Conservation (phyloP, 2,888 invertebrate species). For the Andrena dorsata region DNA sequence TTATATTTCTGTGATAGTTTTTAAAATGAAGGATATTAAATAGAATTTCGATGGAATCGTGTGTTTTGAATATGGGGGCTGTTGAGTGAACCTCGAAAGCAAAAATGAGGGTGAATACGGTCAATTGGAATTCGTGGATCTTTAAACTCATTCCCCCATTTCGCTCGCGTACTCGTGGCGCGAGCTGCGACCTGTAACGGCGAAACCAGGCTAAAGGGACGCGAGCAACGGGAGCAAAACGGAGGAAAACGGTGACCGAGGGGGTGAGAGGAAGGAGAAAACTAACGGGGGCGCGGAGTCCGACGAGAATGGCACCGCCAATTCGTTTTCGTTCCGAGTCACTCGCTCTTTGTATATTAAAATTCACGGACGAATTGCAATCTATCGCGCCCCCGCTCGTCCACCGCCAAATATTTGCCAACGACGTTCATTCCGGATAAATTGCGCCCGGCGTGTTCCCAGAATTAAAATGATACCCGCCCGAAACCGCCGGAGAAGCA, state of each 20-base stretch:
- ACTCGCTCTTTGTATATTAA: constrained; percentile 37
- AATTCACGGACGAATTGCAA: constrained; percentile 38
- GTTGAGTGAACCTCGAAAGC: no score
- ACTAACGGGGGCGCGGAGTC: constrained; percentile 1
- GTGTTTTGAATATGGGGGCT: no score
- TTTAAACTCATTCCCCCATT: constrained; percentile 35
- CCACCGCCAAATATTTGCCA: constrained; percentile 18
- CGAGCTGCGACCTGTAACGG: constrained; percentile 53
- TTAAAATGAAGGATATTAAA: no score
- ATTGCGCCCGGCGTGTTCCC: not conserved
- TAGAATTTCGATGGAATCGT: no score
- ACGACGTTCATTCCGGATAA: constrained; percentile 13
- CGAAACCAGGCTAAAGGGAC: not conserved
- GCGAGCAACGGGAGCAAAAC: constrained; percentile 4
- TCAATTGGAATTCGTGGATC: constrained; percentile 37
- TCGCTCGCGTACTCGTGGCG: constrained; percentile 7
- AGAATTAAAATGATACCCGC: constrained; percentile 25
- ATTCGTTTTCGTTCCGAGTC: constrained; percentile 40
- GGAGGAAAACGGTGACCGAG: not conserved
- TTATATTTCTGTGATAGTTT: no score
- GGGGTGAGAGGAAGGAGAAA: not conserved
- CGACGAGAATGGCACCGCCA: not conserved
- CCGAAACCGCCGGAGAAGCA: not conserved
- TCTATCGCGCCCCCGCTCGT: not conserved
- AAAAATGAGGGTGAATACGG: constrained; percentile 1